A percentile compares a stretch with the other conserved stretches of the same genome.
Evolutionary conservation across 2,888 invertebrate species (phyloP).

Genomic region (Acanthosepion pharaonis): DNA sequence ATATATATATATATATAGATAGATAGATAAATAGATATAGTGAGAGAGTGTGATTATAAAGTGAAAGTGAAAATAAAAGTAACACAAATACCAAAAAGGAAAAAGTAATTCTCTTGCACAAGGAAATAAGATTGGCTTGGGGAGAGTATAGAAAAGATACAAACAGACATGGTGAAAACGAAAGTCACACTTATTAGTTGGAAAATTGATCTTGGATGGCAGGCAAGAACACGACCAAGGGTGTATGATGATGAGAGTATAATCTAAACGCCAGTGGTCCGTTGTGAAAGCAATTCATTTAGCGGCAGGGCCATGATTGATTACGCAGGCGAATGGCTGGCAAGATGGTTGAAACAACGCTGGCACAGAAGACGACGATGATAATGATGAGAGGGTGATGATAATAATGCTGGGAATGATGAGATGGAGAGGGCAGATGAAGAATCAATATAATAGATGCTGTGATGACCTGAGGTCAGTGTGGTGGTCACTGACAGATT

Average conservation of each 20-base stretch:
- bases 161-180: conserved; percentile 33
- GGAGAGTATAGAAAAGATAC: neutral
- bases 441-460: conserved; percentile 6
- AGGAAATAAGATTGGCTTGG: neutral
- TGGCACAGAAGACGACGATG: neutral
- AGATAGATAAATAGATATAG: too few species aligned
- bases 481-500: conserved; percentile 33
- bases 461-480: conserved; percentile 33
- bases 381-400: neutral
- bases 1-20: neutral
- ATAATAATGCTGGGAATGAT: too few species aligned
- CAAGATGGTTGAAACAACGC: neutral
- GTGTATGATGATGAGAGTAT: conserved; percentile 5
- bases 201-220: conserved; percentile 33
- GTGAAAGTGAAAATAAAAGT: neutral
- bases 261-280: conserved; percentile 33
- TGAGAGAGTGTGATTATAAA: neutral
- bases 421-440: neutral
- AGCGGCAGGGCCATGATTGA: conserved; percentile 9
- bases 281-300: conserved; percentile 33
- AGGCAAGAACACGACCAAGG: conserved; percentile 20
- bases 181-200: conserved; percentile 33
- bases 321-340: conserved; percentile 33
- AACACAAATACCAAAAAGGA: neutral
- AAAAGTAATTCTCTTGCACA: too few species aligned